These are phyloP conservation scores for Adineta ricciae DNA, from an alignment of 2,888 invertebrate species.

Conservation along the genomic window DNA sequence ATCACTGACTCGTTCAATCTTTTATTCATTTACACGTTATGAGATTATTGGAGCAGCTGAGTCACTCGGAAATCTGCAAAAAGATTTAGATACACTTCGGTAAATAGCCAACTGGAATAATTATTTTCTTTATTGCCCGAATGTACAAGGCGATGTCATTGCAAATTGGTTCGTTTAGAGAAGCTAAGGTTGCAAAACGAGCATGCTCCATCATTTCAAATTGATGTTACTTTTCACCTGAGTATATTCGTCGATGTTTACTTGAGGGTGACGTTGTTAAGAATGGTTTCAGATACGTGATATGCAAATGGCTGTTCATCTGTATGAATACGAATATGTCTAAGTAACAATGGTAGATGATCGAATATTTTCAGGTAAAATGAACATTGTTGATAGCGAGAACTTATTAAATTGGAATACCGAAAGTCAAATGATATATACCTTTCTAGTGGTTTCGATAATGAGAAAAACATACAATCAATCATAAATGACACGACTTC, in stretches of 20 bases:
- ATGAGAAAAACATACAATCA: neutral
- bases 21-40: neutral
- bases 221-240: constrained; percentile 89
- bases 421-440: neutral
- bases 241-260: constrained; percentile 84
- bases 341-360: constrained; percentile 77
- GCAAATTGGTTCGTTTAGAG: constrained; percentile 37
- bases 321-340: constrained; percentile 90
- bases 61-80: neutral
- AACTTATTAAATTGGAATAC: neutral
- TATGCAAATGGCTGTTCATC: constrained; percentile 91
- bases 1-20: neutral
- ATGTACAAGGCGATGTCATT: constrained; percentile 30
- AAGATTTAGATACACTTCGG: neutral
- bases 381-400: constrained; percentile 57
- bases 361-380: constrained; percentile 91
- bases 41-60: neutral
- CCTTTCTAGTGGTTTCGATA: neutral
- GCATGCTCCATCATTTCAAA: constrained; percentile 65
- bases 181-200: constrained; percentile 73
- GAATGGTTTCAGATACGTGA: constrained; percentile 85
- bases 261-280: constrained; percentile 85
- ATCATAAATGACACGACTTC: neutral
- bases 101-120: neutral
- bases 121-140: constrained; percentile 71